Conservation (phyloP, 2,113 vertebrate species). For the Ptilorrhoa leucosticta region DNA sequence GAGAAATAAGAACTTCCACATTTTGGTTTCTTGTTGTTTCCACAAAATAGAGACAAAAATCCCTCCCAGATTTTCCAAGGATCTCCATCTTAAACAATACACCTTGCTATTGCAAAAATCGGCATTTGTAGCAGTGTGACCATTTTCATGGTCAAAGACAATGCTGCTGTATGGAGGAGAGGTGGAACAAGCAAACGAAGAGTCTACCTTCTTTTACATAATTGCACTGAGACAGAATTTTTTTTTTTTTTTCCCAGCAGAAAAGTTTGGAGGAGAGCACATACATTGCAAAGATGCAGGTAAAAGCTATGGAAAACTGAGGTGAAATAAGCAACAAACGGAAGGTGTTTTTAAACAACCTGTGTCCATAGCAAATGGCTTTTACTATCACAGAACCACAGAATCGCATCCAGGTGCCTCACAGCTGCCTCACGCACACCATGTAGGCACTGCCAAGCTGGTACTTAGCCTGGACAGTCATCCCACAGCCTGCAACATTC, state of each 20-base stretch:
- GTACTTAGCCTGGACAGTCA: not conserved
- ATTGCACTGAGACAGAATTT: not conserved
- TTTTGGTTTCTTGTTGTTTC: not conserved
- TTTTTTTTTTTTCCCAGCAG: not conserved
- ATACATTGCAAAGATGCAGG: not conserved
- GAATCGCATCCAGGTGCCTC: not conserved
- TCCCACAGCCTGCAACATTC: not conserved
- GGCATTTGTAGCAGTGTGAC: not conserved
- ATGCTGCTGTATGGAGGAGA: not conserved
- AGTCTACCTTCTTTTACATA: not conserved
- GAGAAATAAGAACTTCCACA: not conserved
- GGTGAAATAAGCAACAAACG: not conserved
- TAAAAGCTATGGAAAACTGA: not conserved
- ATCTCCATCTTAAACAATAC: not conserved
- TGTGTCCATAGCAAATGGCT: not conserved
- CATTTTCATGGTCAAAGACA: not conserved
- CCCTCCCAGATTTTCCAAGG: not conserved
- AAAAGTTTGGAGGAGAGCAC: not conserved
- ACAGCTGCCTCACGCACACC: not conserved
- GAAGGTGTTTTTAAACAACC: not conserved
- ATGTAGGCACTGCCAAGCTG: not conserved
- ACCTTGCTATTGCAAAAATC: not conserved
- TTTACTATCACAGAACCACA: not conserved
- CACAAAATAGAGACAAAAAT: not conserved
- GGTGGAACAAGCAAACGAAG: rapidly evolving